Evolutionary conservation across 1,140 invertebrate genomes (phyloP).

Genomic region (Marisa cornuarietis): DNA sequence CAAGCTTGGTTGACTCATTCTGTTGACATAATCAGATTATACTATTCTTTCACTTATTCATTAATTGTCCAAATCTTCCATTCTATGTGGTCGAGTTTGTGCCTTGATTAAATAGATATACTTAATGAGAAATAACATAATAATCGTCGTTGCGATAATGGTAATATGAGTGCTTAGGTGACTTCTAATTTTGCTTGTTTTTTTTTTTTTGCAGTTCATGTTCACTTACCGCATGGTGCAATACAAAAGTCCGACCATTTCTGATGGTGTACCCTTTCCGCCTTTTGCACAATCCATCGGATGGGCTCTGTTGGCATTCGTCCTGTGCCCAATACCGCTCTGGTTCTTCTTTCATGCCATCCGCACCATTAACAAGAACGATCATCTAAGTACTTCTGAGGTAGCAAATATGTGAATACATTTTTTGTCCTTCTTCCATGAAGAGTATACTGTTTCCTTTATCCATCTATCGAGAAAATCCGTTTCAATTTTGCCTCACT

Average conservation of each 20-base stretch:
- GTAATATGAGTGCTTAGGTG: no score
- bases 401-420: neutral
- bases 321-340: constrained; percentile 83
- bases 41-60: no score
- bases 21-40: no score
- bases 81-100: no score
- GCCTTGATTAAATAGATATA: no score
- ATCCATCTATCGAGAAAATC: neutral
- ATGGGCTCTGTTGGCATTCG: constrained; percentile 88
- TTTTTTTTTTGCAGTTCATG: constrained; percentile 28
- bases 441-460: neutral
- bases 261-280: constrained; percentile 30
- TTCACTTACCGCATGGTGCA: constrained; percentile 38
- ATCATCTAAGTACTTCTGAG: neutral
- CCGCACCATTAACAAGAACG: no score
- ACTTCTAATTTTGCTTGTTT: no score
- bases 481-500: neutral
- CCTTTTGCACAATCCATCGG: constrained; percentile 88
- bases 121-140: no score
- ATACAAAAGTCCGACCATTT: constrained; percentile 32
- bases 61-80: no score
- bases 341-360: neutral
- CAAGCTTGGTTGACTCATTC: no score
- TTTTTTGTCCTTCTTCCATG: neutral
- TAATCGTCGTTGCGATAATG: no score